Base-by-base conservation (phyloP, 2,888 invertebrate species). In the Eupithecia inturbata region DNA sequence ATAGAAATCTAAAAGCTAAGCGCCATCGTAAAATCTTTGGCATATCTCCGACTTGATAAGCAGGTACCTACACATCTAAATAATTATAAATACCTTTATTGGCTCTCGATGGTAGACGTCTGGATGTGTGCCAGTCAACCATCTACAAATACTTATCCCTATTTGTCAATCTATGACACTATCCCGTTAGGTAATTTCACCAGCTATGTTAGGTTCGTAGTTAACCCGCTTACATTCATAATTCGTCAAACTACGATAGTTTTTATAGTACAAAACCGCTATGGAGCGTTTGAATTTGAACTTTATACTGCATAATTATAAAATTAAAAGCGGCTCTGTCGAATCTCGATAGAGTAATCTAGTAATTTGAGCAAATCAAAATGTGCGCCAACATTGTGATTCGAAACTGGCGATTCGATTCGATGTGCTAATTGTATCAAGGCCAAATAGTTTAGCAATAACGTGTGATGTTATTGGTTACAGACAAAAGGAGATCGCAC, bases 401-500 rank as follows among this genome's bases (percentile, higher is more conserved):
- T 76, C 63, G 77, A 70, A 70, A 73, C 71, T 73, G 64, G 66
- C 71, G 71, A 67, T 73, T 73, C 73, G 39, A 41, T 66, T 66
- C 70, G 76, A 81, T 77, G 77, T 77, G 81, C 79, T 82, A 87
- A 83, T 83, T 78, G 79, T 79, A 74, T 77, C 77, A 84, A 85
- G 85, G 85, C 74, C 78, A 53, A 81, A 83, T 81, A 79, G 73
- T 77, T 76, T 79, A 79, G 73, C 70, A 73, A 72, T 75, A 75
- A 68, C 57, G 64, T 68, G 72, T 76, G 70, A 81, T 77, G 36
- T 74, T 68, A 81, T 81, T 77, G 67, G 73, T 92, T 91, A 67
- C 90, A 94, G 94, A 73, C 94, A 94, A 91, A 94, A 85, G 83
- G 93, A 92, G 88, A 84, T 94, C 69, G 88, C 94, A 45, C 87